Evolutionary conservation across 2,888 invertebrate genomes (phyloP), one percentile per base, ranked within the genome.

Genomic region (Melieria crassipennis): DNA sequence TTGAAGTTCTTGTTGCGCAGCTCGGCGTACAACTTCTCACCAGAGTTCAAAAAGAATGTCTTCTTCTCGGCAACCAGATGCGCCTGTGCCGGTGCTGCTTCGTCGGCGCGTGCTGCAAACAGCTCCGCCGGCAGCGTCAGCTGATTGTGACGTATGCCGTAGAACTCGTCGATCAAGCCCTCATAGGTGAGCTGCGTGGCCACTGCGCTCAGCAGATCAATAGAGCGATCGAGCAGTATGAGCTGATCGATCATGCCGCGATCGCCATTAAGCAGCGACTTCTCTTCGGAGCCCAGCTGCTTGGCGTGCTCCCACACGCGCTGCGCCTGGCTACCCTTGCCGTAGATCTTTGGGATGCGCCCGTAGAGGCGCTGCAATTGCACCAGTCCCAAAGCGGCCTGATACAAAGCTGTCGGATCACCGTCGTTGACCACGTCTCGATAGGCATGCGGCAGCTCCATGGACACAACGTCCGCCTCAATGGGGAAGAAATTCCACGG

Each of bases 171-270:
- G 75, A 99, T 95, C 7, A 99, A 89, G 4, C 99, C 99, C 87
- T 98, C 98, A 81, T 99, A 99, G 0, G 99, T 99, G 50, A 98
- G 90, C 83, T 99, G 99, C 0, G 97, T 97, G 0, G 95, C 92
- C 80, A 99, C 88, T 0, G 97, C 95, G 62, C 97, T 95, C 63
- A 99, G 90, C 68, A 97, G 90, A 89, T 99, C 99, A 4, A 97
- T 90, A 58, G 93, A 92, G 45, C 99, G 89, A 87, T 99, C 99
- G 1, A 99, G 88, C 61, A 99, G 87, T 7, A 99, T 88, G 72
- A 99, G 89, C 84, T 95, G 94, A 85, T 98, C 97, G 62, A 99
- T 96, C 69, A 89, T 88, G 0, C 91, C 89, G 70, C 92, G 92
- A 7, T 87, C 87, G 43, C 86, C 85, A 75, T 87, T 85, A 7